These are phyloP conservation scores for Acrocephalus scirpaceus DNA, from an alignment of 2,797 vertebrate genomes.

Conservation along the genomic window DNA sequence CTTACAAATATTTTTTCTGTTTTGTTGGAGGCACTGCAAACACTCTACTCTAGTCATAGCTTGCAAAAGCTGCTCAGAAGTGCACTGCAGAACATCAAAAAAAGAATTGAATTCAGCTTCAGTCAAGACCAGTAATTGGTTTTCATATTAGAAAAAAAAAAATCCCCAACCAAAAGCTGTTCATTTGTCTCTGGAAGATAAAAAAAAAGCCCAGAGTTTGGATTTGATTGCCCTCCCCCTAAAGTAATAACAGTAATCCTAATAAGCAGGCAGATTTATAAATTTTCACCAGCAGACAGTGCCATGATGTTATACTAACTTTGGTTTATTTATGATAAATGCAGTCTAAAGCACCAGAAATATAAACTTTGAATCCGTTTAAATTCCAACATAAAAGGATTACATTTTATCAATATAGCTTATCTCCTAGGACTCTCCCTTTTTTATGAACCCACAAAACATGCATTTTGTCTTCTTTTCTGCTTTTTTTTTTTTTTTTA, in stretches of 20 bases:
- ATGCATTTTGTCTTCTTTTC: neutral
- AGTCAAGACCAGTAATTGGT: constrained; percentile 71
- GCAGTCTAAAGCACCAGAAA: constrained; percentile 22
- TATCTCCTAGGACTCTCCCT: constrained; percentile 12
- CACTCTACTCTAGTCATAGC: constrained; percentile 22
- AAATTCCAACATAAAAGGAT: constrained; percentile 57
- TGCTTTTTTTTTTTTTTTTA: neutral
- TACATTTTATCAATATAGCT: constrained; percentile 44
- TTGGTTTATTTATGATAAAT: constrained; percentile 52
- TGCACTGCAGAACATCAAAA: constrained; percentile 59
- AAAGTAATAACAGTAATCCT: constrained; percentile 56
- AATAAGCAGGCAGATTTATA: constrained; percentile 30
- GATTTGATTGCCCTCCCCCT: constrained; percentile 27
- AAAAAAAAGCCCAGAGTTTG: constrained; percentile 63
- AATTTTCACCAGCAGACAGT: constrained; percentile 42
- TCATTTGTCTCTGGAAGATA: constrained; percentile 61
- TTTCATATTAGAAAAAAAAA: constrained; percentile 69
- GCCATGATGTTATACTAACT: neutral
- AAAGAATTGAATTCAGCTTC: constrained; percentile 75
- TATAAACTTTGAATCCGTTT: constrained; percentile 53
- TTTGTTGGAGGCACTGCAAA: constrained; percentile 30
- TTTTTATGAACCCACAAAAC: constrained; percentile 37
- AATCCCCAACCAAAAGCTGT: constrained; percentile 53
- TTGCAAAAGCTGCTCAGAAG: constrained; percentile 54
- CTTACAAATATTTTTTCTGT: constrained; percentile 31